Conservation (phyloP, 2,888 invertebrate species). For the Pseudococcus viburni region DNA sequence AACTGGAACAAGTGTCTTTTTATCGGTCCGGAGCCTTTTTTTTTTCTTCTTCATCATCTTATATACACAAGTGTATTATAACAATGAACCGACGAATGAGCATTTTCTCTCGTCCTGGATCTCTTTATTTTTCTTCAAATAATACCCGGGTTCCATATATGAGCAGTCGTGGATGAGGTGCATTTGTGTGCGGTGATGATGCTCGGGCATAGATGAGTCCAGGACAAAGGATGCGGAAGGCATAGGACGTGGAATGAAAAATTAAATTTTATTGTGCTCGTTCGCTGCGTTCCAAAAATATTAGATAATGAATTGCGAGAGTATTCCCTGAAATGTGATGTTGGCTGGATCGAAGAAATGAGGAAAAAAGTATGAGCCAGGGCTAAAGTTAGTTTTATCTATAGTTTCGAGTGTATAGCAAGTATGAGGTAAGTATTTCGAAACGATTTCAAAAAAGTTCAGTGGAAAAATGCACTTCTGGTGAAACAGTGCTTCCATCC, state of each 20-base stretch:
- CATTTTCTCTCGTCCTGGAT: neutral
- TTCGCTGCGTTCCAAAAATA: neutral
- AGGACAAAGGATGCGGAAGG: neutral
- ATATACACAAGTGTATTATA: constrained; percentile 5
- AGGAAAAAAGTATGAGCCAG: too few species aligned
- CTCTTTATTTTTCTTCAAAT: constrained; percentile 11
- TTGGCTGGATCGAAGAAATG: too few species aligned
- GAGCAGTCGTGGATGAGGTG: neutral
- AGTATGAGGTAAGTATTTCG: too few species aligned
- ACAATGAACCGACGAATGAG: constrained; percentile 20
- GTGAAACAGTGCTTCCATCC: too few species aligned
- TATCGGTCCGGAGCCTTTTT: neutral
- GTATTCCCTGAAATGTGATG: neutral
- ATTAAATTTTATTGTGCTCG: constrained; percentile 55
- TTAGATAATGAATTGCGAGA: neutral
- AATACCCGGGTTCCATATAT: neutral
- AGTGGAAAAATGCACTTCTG: too few species aligned
- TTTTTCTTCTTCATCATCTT: constrained; percentile 4
- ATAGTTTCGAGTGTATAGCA: too few species aligned
- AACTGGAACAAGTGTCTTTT: constrained; percentile 54
- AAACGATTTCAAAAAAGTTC: too few species aligned
- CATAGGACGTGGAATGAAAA: constrained; percentile 50
- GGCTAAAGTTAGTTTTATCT: too few species aligned
- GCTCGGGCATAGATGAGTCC: neutral
- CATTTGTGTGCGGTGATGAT: neutral